These are phyloP conservation scores for Octomys mimax DNA, from an alignment of 2,797 vertebrate species.

Conservation along the genomic window DNA sequence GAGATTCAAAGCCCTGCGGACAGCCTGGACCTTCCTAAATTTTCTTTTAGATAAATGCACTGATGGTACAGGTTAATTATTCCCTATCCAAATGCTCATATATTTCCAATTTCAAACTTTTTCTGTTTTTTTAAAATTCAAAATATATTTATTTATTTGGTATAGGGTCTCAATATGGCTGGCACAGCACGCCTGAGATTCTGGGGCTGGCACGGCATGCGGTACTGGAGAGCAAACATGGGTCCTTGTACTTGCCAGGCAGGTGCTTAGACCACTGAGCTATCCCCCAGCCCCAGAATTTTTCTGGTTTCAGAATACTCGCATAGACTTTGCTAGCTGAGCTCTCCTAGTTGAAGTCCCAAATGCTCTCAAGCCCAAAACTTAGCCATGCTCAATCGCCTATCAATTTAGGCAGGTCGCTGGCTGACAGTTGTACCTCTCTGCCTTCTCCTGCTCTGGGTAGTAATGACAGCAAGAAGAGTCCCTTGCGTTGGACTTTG, in stretches of 20 bases:
- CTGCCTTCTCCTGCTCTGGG: neutral
- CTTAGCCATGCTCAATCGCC: too few relatives aligned
- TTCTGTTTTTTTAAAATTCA: neutral
- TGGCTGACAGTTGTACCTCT: neutral
- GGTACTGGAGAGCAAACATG: too few relatives aligned
- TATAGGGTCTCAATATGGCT: too few relatives aligned
- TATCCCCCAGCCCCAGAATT: neutral
- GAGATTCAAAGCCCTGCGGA: neutral
- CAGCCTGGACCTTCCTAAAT: neutral
- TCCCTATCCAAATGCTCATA: neutral
- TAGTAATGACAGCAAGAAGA: neutral
- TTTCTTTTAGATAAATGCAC: neutral
- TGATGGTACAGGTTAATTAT: neutral
- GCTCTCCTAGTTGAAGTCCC: neutral
- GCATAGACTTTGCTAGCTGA: neutral
- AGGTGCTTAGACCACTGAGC: too few relatives aligned
- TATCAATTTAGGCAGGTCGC: rapidly evolving
- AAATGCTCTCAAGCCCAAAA: neutral
- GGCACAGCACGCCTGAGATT: too few relatives aligned
- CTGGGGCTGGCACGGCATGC: too few relatives aligned
- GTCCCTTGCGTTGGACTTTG: neutral
- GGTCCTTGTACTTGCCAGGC: too few relatives aligned
- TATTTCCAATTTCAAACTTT: neutral
- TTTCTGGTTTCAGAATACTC: neutral
- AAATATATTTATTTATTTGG: too few relatives aligned